Evolutionary conservation across 2,113 vertebrate species (phyloP), one percentile per base, ranked within the genome.

Genomic region (Ctenomys sociabilis): DNA sequence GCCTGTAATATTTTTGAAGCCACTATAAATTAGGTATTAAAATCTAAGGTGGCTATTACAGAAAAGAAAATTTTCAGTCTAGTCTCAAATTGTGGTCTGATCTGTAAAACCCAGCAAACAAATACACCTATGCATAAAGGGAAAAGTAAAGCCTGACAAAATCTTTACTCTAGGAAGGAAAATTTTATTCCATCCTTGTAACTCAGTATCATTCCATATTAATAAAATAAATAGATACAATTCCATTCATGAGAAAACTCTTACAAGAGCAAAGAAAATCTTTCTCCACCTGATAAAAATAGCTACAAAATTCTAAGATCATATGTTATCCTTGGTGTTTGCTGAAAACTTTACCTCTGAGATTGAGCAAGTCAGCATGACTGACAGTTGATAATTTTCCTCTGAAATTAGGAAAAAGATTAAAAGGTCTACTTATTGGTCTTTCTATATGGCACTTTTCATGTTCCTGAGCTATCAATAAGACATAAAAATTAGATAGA

Each of bases 341-440:
- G 16, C 35, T 94, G 37, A 94, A 95, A 84, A 78, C 7, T 66
- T 72, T 87, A 11, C 49, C 32, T 87, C 21, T 93, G n/a, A 93
- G 14, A 72, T 57, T 90, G 10, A 21, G 32, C 19, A 93, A 83
- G 54, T 70, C 26, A 35, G 11, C 59, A 64, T 54, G 32, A 80
- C 54, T 91, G 77, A 37, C 61, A 93, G 91, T 96, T 66, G 66
- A 87, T 83, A 40, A 32, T 70, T 78, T 96, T n/a, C 5, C 78
- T 87, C 26, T 90, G 43, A 93, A 92, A 95, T 81, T 85, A 89
- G 35, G 64, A 94, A 81, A 57, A 94, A 40, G 40, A 28, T 40
- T 85, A 85, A 14, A 7, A 77, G 66, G 5, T 86, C 30, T 90
- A 75, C 28, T 85, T 70, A 90, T 28, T 24, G 63, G 4, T 7